phyloP scores from a whole-genome alignment of 2,888 invertebrate genomes.

The Dicroscelio sp. region DNA sequence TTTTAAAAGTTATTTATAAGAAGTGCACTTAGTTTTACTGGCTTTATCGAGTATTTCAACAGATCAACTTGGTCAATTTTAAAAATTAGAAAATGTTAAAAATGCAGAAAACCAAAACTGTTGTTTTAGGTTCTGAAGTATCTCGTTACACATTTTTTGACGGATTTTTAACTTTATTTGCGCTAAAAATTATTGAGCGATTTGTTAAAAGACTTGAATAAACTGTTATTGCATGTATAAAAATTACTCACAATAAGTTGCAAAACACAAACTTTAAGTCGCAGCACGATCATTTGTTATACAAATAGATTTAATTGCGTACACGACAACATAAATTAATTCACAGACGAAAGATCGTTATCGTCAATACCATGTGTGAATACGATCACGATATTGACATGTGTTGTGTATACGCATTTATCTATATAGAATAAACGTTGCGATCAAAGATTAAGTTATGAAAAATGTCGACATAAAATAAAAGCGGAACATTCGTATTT shows the following conservation, averaged over 20 bases:
- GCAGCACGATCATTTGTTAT: neutral
- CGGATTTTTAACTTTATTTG: too few relatives aligned
- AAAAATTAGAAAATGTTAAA: neutral
- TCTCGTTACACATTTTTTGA: too few relatives aligned
- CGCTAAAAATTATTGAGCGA: neutral
- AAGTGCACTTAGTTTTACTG: too few relatives aligned
- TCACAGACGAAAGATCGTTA: conserved; percentile 36
- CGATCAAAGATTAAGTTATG: conserved; percentile 34
- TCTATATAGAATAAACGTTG: conserved; percentile 38
- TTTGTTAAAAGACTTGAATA: neutral
- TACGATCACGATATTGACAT: conserved; percentile 44
- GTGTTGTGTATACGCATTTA: conserved; percentile 24
- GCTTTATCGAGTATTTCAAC: too few relatives aligned
- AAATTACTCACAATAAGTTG: too few relatives aligned
- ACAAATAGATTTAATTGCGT: conserved; percentile 41
- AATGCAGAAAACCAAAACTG: neutral
- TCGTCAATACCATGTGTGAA: conserved; percentile 35
- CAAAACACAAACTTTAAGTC: neutral
- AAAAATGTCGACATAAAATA: conserved; percentile 22
- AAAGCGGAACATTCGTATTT: conserved; percentile 15
- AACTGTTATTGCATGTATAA: neutral
- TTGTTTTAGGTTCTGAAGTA: too few relatives aligned
- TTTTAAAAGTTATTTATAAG: too few relatives aligned
- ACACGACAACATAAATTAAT: conserved; percentile 33
- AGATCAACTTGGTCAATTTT: neutral